Evolutionary conservation across 2,797 vertebrate species (phyloP), one percentile per base, ranked within the genome.

Genomic region (Ispidina picta): DNA sequence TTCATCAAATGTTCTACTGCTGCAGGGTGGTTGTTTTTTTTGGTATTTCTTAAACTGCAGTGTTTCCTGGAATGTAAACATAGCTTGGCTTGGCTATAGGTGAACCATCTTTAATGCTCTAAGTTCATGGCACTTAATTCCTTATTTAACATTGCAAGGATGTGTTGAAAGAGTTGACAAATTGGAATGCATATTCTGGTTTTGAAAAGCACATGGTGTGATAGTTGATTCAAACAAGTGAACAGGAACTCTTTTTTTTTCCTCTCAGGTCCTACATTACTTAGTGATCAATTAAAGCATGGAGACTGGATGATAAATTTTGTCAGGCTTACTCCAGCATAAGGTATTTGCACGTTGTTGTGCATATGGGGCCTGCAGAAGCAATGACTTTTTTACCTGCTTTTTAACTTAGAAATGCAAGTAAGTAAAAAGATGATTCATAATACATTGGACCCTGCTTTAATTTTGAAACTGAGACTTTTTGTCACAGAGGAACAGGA

Each of bases 11-110:
- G 96, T 97, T 98, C 96, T 96, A 96, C 90, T 97, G 98, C 97
- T 98, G 92, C 97, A 94, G 97, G 90, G 37, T 54, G 37, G 37
- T 39, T 39, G 37, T 39, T 39, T 94, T 95, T 97, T 97, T 97
- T 97, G 97, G 95, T 94, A 95, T 96, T 96, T 96, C 93, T 97
- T 96, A 96, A 97, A 98, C 96, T 97, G 96, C 97, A 97, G 91
- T 97, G 96, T 98, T 97, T 97, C 94, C 97, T 97, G 97, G 96
- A 97, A 98, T 98, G 97, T 97, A 98, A 97, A 95, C 96, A 96
- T 94, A 97, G 97, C 97, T 98, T 98, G 97, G 97, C 97, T 97
- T 97, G 96, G 96, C 95, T 95, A 95, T 97, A 97, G 96, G 94
- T 97, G 97, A 98, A 97, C 96, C 97, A 96, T 96, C 94, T 95